phyloP scores from a whole-genome alignment of 2,113 vertebrate species.

The Myiopsitta monachus region DNA sequence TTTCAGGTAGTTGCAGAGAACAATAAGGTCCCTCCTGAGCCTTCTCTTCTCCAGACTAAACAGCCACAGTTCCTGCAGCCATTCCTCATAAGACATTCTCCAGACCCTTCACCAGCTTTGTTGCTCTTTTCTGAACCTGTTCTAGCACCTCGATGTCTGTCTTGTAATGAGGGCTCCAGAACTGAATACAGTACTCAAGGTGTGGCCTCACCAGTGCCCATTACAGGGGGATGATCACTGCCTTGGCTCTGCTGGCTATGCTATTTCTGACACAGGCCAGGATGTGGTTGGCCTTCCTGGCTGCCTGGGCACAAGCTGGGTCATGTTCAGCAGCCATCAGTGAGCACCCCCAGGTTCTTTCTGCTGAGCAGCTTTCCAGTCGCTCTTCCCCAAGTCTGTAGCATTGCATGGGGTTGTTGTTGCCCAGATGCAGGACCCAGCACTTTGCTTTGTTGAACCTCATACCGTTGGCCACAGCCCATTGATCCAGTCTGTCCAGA shows the following conservation, averaged over 20 bases:
- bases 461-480: not conserved
- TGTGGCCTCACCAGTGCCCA: not conserved
- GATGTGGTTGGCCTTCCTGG: not conserved
- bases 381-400: not conserved
- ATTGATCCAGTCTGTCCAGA: not conserved
- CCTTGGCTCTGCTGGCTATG: not conserved
- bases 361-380: not conserved
- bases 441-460: not conserved
- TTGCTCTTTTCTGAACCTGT: not conserved
- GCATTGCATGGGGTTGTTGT: not conserved
- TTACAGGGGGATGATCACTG: not conserved
- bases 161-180: not conserved
- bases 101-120: not conserved
- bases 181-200: not conserved
- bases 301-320: not conserved
- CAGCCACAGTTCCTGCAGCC: not conserved
- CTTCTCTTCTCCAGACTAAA: not conserved
- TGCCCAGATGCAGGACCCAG: not conserved
- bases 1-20: not conserved
- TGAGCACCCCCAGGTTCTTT: not conserved
- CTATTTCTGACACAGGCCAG: not conserved
- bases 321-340: not conserved
- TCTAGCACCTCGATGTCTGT: not conserved
- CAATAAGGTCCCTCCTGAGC: not conserved
- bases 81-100: not conserved